phyloP scores from a whole-genome alignment of 1,140 invertebrate genomes.

The Hycleus phaleratus region DNA sequence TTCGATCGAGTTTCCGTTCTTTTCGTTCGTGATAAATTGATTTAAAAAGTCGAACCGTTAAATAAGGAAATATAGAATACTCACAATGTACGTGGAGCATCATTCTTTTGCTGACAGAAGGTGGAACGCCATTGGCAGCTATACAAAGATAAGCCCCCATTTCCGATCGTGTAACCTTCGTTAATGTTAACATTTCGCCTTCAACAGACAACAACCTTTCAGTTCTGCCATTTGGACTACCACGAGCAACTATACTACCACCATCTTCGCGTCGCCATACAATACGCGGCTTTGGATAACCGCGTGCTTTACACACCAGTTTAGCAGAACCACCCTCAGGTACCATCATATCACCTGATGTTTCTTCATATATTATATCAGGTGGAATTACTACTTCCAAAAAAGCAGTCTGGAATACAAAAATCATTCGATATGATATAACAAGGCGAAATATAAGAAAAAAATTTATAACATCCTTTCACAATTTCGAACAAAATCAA shows the following conservation, averaged over 20 bases:
- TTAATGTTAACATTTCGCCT: constrained; percentile 68
- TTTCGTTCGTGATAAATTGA: too few species aligned
- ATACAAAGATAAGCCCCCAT: constrained; percentile 69
- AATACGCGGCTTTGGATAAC: constrained; percentile 76
- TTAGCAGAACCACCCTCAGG: constrained; percentile 84
- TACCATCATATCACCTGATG: constrained; percentile 83
- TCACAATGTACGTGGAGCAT: constrained; percentile 70
- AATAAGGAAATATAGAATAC: constrained; percentile 41
- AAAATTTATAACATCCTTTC: too few species aligned
- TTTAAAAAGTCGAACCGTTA: too few species aligned
- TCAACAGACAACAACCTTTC: constrained; percentile 65
- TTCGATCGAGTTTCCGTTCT: too few species aligned
- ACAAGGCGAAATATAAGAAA: too few species aligned
- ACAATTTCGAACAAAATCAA: too few species aligned
- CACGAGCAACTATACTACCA: constrained; percentile 68
- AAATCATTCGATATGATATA: background rate
- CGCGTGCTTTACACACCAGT: constrained; percentile 75
- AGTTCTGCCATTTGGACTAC: constrained; percentile 56
- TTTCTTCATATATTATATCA: constrained; percentile 81
- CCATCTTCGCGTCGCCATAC: constrained; percentile 83
- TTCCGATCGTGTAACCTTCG: constrained; percentile 74
- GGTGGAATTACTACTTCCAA: constrained; percentile 85
- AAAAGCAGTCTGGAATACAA: constrained; percentile 59
- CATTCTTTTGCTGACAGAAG: constrained; percentile 61
- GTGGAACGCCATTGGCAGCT: constrained; percentile 57